Conservation (phyloP, 2,113 vertebrate genomes). For the Lophius piscatorius region DNA sequence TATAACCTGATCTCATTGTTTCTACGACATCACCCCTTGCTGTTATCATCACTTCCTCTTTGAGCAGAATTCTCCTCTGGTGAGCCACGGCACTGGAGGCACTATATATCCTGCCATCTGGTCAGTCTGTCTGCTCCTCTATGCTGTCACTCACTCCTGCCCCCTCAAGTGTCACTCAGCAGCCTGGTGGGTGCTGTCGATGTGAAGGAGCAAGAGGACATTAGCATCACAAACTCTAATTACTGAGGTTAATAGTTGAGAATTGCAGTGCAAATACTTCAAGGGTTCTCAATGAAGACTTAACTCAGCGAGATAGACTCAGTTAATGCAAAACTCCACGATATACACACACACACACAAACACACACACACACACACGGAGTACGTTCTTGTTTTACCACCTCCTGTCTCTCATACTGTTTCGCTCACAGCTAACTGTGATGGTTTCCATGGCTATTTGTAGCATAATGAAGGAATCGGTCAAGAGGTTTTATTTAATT, state of each 20-base stretch:
- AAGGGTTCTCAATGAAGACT: slow-evolving; percentile 52
- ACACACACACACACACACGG: background rate
- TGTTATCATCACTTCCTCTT: slow-evolving; percentile 24
- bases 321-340: slow-evolving; percentile 18
- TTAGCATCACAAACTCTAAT: slow-evolving; percentile 66
- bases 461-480: too few relatives aligned
- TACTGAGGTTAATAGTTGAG: slow-evolving; percentile 64
- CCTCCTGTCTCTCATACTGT: too few relatives aligned
- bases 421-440: too few relatives aligned
- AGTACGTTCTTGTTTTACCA: too few relatives aligned
- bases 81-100: slow-evolving; percentile 64
- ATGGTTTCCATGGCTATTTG: background rate
- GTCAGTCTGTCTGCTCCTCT: slow-evolving; percentile 70
- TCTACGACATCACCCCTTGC: slow-evolving; percentile 11
- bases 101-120: slow-evolving; percentile 76
- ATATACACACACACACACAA: slow-evolving; percentile 11
- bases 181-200: slow-evolving; percentile 58
- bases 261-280: slow-evolving; percentile 59
- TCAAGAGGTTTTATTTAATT: too few relatives aligned
- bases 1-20: slow-evolving; percentile 17
- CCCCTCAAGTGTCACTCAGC: slow-evolving; percentile 75
- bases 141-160: slow-evolving; percentile 71
- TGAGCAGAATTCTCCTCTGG: slow-evolving; percentile 52
- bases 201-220: slow-evolving; percentile 57
- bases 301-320: slow-evolving; percentile 26